Base-by-base conservation (phyloP, 2,888 invertebrate species). In the Chymomyza fuscimana region DNA sequence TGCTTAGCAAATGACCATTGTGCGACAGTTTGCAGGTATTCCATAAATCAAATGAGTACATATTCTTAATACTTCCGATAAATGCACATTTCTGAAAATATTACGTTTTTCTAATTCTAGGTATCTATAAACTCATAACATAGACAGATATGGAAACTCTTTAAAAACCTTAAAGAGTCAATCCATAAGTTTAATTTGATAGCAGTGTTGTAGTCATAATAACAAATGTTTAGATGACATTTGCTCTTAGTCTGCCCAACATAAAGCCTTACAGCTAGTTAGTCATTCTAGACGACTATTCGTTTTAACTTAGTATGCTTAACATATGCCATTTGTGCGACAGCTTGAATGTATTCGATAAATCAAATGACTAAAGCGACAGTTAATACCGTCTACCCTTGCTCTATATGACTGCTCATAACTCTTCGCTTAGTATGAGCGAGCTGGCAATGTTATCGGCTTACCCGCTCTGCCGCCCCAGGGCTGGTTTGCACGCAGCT, bases 301-400 rank as follows among this genome's bases (percentile, higher is more conserved):
- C 40, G 40, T 46, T 12, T 12, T 6, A 7, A 46, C 12, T 46
- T 46, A 46, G 40, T 46, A 46, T 46, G 12, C 40, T 46, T 4
- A 46, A 46, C 40, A 12, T 46, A 46, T 46, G 40, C 12, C 59
- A 59, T 32, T 25, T 10, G 22, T 15, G 59, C 25, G 32, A 25
- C 32, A 25, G 19, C 22, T 25, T 22, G 16, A 59, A 12, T 62
- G 19, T 40, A 40, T 62, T 32, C 61, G 40, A 62, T 62, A 62
- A 62, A 59, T 59, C 59, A 59, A 29, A 9, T 36, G 59, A 15
- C 59, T 6, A 59, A 5, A 12, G 40, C 40, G 40, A 16, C 56
- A 56, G 56, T 19, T 56, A 63, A 65, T 59, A 65, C 69, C 71
- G 63, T 36, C 56, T 56, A 15, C 36, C 56, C 25, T 7, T 58